Evolutionary conservation across 1,140 invertebrate genomes (phyloP), one percentile per base, ranked within the genome.

Genomic region (Lepidotrigona ventralis): DNA sequence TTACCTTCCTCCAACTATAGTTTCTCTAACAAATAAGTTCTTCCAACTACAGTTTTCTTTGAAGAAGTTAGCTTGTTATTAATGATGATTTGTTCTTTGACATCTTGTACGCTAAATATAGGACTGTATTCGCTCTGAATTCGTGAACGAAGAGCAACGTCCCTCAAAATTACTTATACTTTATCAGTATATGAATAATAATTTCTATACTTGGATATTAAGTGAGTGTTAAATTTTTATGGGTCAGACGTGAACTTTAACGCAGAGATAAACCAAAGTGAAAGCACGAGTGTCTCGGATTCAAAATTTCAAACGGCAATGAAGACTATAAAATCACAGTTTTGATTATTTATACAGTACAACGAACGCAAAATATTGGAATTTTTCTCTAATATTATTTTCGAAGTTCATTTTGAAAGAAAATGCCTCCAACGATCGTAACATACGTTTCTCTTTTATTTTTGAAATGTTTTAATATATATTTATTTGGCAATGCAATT

Each of bases 151-250:
- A 33, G 33, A 75, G 15, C n/a, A 17, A n/a, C 29, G 33, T 74
- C 19, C 17, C 14, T 58, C 5, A 39, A 8, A 12, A 14, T 46
- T 46, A 8, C 39, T 46, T 46, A 70, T 19, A n/a, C 9, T 23
- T 70, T 15, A 46, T 39, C 39, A 23, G 17, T 5, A 51, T 11
- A 4, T 51, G 26, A 19, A 53, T n/a, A 51, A 71, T 71, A 71
- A 53, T 21, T 58, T n/a, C 17, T 39, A n/a, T 21, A 12, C 2
- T 11, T 58, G 23, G 1, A 19, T 33, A n/a, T 60, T 75, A 60
- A 74, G 39, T 17, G 56, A 14, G 33, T 56, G 26, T 75, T 60
- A 75, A 75, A 17, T 46, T 75, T 75, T 60, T 60, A 75, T n/a
- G 23, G 8, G 3, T 6, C 0, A 39, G 33, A 23, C 2, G 4